Evolutionary conservation across 1,140 invertebrate genomes (phyloP).

Genomic region (Drosophila subpulchrella): DNA sequence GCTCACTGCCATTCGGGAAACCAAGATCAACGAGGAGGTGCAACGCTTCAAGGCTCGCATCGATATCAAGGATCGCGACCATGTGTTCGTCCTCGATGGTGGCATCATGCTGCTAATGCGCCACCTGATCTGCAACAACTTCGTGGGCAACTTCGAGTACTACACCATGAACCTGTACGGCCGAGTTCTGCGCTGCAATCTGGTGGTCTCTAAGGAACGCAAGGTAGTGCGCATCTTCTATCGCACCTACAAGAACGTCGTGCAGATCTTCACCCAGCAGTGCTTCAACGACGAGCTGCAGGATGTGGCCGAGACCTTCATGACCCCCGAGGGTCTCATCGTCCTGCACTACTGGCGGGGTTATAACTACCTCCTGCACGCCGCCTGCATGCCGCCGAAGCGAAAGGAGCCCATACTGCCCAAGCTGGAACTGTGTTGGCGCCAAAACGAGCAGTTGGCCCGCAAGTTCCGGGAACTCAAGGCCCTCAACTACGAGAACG

Average conservation of each 20-base stretch:
- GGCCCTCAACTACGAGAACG: constrained; percentile 71
- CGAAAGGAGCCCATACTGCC: constrained; percentile 46
- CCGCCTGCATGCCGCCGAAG: constrained; percentile 55
- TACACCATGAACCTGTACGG: constrained; percentile 77
- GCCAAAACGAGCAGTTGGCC: constrained; percentile 43
- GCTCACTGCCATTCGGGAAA: constrained; percentile 66
- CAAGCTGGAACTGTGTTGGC: constrained; percentile 75
- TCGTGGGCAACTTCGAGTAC: constrained; percentile 68
- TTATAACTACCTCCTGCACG: constrained; percentile 71
- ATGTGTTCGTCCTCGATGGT: constrained; percentile 71
- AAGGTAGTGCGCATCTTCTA: constrained; percentile 74
- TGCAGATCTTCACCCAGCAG: constrained; percentile 67
- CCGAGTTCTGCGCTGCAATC: constrained; percentile 63
- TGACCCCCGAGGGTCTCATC: constrained; percentile 62
- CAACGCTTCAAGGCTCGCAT: constrained; percentile 73
- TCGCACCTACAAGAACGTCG: constrained; percentile 63
- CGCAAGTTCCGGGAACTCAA: constrained; percentile 49
- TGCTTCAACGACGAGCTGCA: constrained; percentile 77
- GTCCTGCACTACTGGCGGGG: constrained; percentile 70
- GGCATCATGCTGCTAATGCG: constrained; percentile 76
- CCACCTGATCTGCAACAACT: constrained; percentile 69
- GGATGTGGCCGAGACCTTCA: constrained; percentile 74
- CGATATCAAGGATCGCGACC: constrained; percentile 74
- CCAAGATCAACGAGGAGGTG: constrained; percentile 66
- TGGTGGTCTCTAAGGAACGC: constrained; percentile 69